Conservation (phyloP, 2,888 invertebrate genomes). For the Euzophera pinguis region DNA sequence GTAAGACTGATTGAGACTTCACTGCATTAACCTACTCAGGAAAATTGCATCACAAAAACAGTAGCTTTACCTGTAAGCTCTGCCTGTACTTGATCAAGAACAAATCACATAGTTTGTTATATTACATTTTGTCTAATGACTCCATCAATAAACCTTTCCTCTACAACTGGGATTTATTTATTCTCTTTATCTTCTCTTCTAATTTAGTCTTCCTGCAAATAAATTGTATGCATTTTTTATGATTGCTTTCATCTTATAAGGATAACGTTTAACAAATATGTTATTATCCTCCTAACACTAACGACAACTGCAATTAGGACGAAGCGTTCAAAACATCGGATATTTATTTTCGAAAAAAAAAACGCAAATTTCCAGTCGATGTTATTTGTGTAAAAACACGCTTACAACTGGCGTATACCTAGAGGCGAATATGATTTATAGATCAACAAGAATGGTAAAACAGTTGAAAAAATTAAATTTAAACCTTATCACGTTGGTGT, state of each 20-base stretch:
- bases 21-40: background rate
- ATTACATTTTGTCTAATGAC: too few species aligned
- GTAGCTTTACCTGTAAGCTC: background rate
- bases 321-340: slow-evolving; percentile 39
- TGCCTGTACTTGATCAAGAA: background rate
- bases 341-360: slow-evolving; percentile 45
- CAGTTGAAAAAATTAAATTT: slow-evolving; percentile 22
- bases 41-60: background rate
- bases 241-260: background rate
- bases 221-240: background rate
- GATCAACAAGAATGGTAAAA: slow-evolving; percentile 25
- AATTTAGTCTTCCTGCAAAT: too few species aligned
- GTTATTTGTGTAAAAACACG: slow-evolving; percentile 69
- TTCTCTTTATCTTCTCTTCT: too few species aligned
- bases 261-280: slow-evolving; percentile 28
- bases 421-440: slow-evolving; percentile 72
- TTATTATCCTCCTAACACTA: slow-evolving; percentile 22
- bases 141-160: too few species aligned
- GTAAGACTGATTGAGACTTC: background rate
- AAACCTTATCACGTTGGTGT: slow-evolving; percentile 27
- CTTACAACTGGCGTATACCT: slow-evolving; percentile 57
- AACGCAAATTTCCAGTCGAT: slow-evolving; percentile 55
- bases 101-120: too few species aligned
- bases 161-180: too few species aligned
- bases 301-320: slow-evolving; percentile 45